Conservation (phyloP, 2,797 vertebrate genomes). For the Gymnothorax javanicus region DNA sequence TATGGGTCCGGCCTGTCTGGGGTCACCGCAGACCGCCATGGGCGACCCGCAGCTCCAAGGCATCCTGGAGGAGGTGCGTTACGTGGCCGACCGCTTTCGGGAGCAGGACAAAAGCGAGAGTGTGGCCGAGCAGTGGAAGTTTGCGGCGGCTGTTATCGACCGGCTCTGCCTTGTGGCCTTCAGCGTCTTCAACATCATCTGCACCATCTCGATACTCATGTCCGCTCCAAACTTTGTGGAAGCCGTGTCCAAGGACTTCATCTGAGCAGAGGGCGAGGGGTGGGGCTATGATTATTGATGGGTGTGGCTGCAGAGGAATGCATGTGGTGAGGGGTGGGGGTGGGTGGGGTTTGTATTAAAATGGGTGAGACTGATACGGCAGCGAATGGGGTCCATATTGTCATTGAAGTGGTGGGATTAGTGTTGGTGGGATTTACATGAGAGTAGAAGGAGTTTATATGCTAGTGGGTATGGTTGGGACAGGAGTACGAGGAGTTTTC, state of each 20-base stretch:
- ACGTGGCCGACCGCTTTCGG: constrained; percentile 75
- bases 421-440: background rate
- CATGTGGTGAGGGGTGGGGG: background rate
- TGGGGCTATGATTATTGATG: no score
- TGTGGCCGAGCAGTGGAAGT: constrained; percentile 79
- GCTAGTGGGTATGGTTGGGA: background rate
- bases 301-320: background rate
- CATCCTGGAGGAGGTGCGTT: constrained; percentile 79
- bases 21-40: constrained; percentile 43
- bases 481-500: background rate
- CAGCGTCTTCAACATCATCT: constrained; percentile 81
- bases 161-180: constrained; percentile 81
- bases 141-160: constrained; percentile 79
- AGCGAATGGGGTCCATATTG: background rate
- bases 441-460: background rate
- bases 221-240: constrained; percentile 82
- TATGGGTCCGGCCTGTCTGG: constrained; percentile 47
- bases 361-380: background rate
- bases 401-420: no score
- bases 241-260: constrained; percentile 80
- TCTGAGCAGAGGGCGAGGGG: constrained; percentile 59
- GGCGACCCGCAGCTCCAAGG: constrained; percentile 75
- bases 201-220: constrained; percentile 85
- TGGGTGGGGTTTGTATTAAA: background rate
- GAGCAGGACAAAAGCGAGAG: constrained; percentile 72